phyloP scores from a whole-genome alignment of 1,140 invertebrate species.

The Mamestra configurata region DNA sequence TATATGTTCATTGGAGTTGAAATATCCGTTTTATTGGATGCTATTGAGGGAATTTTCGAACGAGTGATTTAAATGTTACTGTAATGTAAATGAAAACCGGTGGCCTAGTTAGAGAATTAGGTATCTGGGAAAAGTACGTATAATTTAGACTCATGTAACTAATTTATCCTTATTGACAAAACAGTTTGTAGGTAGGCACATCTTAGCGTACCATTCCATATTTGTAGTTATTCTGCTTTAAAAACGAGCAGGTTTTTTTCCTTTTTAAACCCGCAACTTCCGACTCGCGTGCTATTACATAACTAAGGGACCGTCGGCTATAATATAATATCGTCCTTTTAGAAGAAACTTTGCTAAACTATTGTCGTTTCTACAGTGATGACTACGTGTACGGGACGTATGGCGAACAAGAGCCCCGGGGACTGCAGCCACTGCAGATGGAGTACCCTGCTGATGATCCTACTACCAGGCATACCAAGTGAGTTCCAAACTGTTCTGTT shows the following conservation, averaged over 20 bases:
- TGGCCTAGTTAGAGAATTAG: not conserved
- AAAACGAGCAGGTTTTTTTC: too few relatives aligned
- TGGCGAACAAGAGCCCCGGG: slow-evolving; percentile 75
- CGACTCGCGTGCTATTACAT: not conserved
- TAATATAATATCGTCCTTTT: not conserved
- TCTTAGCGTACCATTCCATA: too few relatives aligned
- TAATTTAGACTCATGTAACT: too few relatives aligned
- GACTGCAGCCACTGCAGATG: slow-evolving; percentile 69
- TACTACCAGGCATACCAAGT: slow-evolving; percentile 75
- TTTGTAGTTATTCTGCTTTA: too few relatives aligned
- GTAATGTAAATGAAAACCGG: not conserved
- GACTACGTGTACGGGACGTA: slow-evolving; percentile 78
- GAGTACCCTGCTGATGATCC: slow-evolving; percentile 77
- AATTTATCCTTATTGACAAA: too few relatives aligned
- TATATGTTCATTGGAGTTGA: slow-evolving; percentile 33
- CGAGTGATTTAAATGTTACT: not conserved
- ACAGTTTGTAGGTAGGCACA: too few relatives aligned
- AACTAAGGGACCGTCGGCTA: not conserved
- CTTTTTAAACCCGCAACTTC: not conserved
- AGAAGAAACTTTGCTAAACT: not conserved
- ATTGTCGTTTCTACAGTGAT: slow-evolving; percentile 64
- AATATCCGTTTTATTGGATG: slow-evolving; percentile 18
- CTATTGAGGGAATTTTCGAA: not conserved
- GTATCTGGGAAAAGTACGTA: not conserved
- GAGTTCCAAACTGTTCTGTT: slow-evolving; percentile 40